These are phyloP conservation scores for Botia almorhae DNA, from an alignment of 2,797 vertebrate species.

Conservation along the genomic window DNA sequence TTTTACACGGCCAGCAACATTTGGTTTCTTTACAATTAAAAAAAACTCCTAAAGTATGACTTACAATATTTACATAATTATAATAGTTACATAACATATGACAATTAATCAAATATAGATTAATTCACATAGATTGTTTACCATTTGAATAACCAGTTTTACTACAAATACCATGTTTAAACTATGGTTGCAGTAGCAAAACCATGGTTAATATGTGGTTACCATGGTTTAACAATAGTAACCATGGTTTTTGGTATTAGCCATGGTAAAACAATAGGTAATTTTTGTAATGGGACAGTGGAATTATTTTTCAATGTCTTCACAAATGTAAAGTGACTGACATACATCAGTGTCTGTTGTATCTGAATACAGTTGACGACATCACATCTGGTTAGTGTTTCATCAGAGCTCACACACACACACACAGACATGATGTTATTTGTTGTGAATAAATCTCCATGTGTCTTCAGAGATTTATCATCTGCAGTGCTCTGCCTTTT, in stretches of 20 bases:
- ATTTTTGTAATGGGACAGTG: too few species aligned
- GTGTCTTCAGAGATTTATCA: slow-evolving; percentile 1
- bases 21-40: not conserved
- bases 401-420: not conserved
- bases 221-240: too few species aligned
- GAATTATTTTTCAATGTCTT: not conserved
- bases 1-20: not conserved
- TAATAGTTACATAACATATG: too few species aligned
- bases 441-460: not conserved
- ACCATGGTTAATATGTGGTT: too few species aligned
- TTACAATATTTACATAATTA: not conserved
- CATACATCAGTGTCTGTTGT: not conserved
- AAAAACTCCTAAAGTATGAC: not conserved
- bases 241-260: too few species aligned
- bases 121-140: too few species aligned
- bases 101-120: too few species aligned
- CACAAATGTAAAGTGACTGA: not conserved
- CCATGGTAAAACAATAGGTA: too few species aligned
- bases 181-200: too few species aligned
- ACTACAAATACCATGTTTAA: too few species aligned
- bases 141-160: too few species aligned
- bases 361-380: not conserved
- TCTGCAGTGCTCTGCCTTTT: not conserved
- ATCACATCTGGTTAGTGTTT: slow-evolving; percentile 4
- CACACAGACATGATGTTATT: slow-evolving; percentile 4